Conservation (phyloP, 2,888 invertebrate genomes). For the Frankliniella intonsa region DNA sequence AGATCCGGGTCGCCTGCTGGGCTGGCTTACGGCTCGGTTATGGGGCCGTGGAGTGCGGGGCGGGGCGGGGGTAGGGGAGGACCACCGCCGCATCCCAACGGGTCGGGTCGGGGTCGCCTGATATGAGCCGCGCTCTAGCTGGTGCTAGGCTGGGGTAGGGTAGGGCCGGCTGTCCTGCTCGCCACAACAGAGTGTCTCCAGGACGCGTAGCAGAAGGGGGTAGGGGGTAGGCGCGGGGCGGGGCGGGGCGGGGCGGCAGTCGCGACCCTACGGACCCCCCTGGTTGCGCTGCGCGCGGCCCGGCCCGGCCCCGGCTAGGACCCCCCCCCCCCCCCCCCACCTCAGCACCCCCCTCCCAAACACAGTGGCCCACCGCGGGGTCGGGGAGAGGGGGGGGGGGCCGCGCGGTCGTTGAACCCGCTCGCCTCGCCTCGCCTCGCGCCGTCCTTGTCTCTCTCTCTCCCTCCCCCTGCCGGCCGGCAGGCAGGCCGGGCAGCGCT, state of each 20-base stretch:
- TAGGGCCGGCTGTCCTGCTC: too few species aligned
- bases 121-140: too few species aligned
- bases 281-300: not conserved
- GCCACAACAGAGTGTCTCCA: too few species aligned
- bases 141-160: too few species aligned
- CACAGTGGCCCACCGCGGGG: slow-evolving; percentile 30
- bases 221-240: not conserved
- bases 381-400: too few species aligned
- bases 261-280: too few species aligned
- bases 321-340: slow-evolving; percentile 32
- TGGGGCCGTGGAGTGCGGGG: not conserved
- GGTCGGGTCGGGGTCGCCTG: not conserved
- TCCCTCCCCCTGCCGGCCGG: slow-evolving; percentile 30
- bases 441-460: slow-evolving; percentile 29
- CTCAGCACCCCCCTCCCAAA: not conserved
- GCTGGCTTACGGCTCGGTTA: not conserved
- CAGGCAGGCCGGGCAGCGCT: slow-evolving; percentile 31
- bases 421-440: slow-evolving; percentile 24
- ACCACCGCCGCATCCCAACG: not conserved
- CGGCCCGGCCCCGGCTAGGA: slow-evolving; percentile 31
- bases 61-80: not conserved
- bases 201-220: not conserved
- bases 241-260: not conserved
- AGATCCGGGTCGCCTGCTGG: slow-evolving; percentile 4
- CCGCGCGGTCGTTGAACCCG: slow-evolving; percentile 30